phyloP scores from a whole-genome alignment of 2,797 vertebrate genomes.

The Amniataba percoides region DNA sequence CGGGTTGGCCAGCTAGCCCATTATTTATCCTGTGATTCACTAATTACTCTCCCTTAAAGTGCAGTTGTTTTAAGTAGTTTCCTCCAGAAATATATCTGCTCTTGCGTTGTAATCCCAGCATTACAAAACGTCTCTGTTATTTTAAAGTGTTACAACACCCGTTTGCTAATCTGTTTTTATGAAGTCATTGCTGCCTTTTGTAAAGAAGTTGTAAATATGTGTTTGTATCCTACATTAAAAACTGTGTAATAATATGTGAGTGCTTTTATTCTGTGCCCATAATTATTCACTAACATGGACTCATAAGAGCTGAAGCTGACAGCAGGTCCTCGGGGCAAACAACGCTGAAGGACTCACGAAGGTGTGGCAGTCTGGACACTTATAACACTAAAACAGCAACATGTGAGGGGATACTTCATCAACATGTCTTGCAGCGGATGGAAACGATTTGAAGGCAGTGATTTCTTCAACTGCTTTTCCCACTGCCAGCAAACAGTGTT shows the following conservation, averaged over 20 bases:
- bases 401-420: slow-evolving; percentile 17
- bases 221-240: slow-evolving; percentile 18
- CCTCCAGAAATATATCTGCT: not conserved
- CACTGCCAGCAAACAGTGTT: slow-evolving; percentile 1
- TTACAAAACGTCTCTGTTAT: slow-evolving; percentile 3
- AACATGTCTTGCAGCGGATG: slow-evolving; percentile 3
- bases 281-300: slow-evolving; percentile 7
- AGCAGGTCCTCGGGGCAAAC: slow-evolving; percentile 35
- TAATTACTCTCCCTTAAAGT: slow-evolving; percentile 29
- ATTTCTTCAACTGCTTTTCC: slow-evolving; percentile 9
- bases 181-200: slow-evolving; percentile 1
- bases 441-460: not conserved
- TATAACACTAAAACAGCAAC: slow-evolving; percentile 21
- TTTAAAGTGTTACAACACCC: not conserved
- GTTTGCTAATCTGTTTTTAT: not conserved
- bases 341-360: slow-evolving; percentile 39
- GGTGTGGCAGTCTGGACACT: slow-evolving; percentile 27
- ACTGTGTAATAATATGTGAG: not conserved
- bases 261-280: not conserved
- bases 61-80: slow-evolving; percentile 6
- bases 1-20: slow-evolving; percentile 9
- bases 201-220: slow-evolving; percentile 3
- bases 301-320: slow-evolving; percentile 28
- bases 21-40: slow-evolving; percentile 36
- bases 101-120: slow-evolving; percentile 21